These are phyloP conservation scores for Euleptes europaea DNA, from an alignment of 2,113 vertebrate genomes.

Conservation along the genomic window DNA sequence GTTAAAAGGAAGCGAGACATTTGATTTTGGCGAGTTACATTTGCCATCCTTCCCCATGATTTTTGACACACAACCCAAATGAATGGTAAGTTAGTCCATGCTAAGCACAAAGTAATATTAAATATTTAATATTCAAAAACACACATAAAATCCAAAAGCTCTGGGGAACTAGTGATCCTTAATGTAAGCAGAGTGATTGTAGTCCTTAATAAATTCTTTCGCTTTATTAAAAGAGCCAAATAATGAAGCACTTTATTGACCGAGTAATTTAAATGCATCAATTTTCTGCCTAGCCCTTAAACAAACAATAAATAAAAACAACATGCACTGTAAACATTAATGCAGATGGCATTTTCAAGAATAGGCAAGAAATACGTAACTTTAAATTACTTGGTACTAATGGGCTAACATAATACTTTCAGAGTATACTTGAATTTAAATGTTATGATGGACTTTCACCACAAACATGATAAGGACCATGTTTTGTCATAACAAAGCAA, in stretches of 20 bases:
- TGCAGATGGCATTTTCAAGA: not conserved
- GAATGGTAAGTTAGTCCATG: slow-evolving; percentile 64
- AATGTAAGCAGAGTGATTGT: slow-evolving; percentile 23
- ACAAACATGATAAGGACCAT: not conserved
- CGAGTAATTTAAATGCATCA: not conserved
- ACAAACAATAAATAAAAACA: not conserved
- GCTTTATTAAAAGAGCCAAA: not conserved
- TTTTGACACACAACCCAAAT: slow-evolving; percentile 63
- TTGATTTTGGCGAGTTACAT: slow-evolving; percentile 63
- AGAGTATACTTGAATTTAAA: not conserved
- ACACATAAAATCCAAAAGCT: slow-evolving; percentile 59
- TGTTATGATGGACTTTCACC: not conserved
- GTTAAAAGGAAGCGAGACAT: slow-evolving; percentile 17
- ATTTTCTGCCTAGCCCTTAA: not conserved
- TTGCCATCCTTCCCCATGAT: slow-evolving; percentile 58
- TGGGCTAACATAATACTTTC: not conserved
- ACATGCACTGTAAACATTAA: not conserved
- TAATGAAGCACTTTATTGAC: not conserved
- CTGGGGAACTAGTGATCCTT: slow-evolving; percentile 50
- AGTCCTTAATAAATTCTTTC: slow-evolving; percentile 43
- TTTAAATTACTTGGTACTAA: not conserved
- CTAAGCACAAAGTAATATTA: slow-evolving; percentile 67
- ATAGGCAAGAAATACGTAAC: not conserved
- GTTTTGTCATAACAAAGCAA: not conserved
- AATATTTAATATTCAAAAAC: slow-evolving; percentile 73